Evolutionary conservation across 2,797 vertebrate species (phyloP).

Genomic region (Pampus argenteus): DNA sequence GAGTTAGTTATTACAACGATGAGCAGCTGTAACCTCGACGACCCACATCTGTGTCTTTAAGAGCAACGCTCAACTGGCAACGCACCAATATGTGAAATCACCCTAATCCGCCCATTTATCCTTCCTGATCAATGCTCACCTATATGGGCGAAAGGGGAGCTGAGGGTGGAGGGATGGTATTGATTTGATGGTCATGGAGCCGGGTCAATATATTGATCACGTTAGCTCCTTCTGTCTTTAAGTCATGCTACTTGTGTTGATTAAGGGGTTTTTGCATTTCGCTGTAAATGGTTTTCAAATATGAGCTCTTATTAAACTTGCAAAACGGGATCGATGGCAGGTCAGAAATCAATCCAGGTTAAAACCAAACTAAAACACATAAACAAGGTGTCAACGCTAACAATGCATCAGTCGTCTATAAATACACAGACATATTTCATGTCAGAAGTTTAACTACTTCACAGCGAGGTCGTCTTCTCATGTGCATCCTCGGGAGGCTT

Average conservation of each 20-base stretch:
- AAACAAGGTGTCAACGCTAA: too few relatives aligned
- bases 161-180: slow-evolving; percentile 42
- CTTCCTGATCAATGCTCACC: slow-evolving; percentile 75
- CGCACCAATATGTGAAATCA: slow-evolving; percentile 68
- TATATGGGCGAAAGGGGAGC: slow-evolving; percentile 29
- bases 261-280: slow-evolving; percentile 52
- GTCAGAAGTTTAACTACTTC: too few relatives aligned
- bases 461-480: too few relatives aligned
- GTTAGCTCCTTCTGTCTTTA: slow-evolving; percentile 55
- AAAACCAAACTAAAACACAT: slow-evolving; percentile 8
- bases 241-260: slow-evolving; percentile 60
- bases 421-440: too few relatives aligned
- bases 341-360: slow-evolving; percentile 28
- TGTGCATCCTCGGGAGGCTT: too few relatives aligned
- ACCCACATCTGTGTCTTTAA: slow-evolving; percentile 51
- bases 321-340: slow-evolving; percentile 47
- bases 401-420: too few relatives aligned
- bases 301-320: slow-evolving; percentile 60
- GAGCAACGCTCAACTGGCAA: slow-evolving; percentile 51
- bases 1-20: too few relatives aligned
- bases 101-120: slow-evolving; percentile 62
- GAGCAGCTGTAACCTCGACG: too few relatives aligned
- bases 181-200: slow-evolving; percentile 55
- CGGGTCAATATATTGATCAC: slow-evolving; percentile 63
- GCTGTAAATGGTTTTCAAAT: slow-evolving; percentile 55